Base-by-base conservation (phyloP, 2,888 invertebrate genomes). In the Eumerus sabulonum region DNA sequence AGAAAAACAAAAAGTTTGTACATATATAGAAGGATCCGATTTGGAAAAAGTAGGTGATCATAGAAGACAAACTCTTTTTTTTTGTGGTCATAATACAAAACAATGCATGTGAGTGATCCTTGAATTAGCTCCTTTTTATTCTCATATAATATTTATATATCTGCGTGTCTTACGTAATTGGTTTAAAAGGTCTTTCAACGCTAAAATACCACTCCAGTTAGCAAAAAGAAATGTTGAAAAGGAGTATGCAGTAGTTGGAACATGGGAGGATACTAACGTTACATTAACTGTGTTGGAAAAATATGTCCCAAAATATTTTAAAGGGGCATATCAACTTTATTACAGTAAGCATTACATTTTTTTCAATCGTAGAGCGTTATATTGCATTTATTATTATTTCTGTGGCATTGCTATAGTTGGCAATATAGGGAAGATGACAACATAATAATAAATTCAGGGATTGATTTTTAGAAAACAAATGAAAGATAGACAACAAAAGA, bases 31-130 rank as follows among this genome's bases (percentile, higher is more conserved):
- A 85, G 96, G 96, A 0, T 94, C 95, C 85, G 92, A 92, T 9
- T 92, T 94, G 84, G 95, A 96, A 86, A 94, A 94, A 1, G 95
- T 95, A 82, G 95, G 95, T 0, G 96, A 96, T 89, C 96, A 96
- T 87, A 91, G 96, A 57, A 90, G 96, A 18, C 96, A 96, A 86
- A 94, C 94, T 0, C 92, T 96, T 84, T 96, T 96, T 90, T 97
- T 97, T 89, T 97, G 96, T 86, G 97, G 97, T 1, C 96, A 97
- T 87, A 94, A 95, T 84, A 92, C 93, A 68, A 82, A 82, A 50
- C 93, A 94, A 82, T 95, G 95, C 93, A 93, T 93, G 95, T 95
- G 87, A 91, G 94, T 85, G 64, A 35, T 82, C 51, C n/a, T 44
- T 12, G 27, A 27, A 36, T 7, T 51, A 14, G 40, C 40, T 40